phyloP scores from a whole-genome alignment of 2,888 invertebrate genomes.

The Macaria liturata region DNA sequence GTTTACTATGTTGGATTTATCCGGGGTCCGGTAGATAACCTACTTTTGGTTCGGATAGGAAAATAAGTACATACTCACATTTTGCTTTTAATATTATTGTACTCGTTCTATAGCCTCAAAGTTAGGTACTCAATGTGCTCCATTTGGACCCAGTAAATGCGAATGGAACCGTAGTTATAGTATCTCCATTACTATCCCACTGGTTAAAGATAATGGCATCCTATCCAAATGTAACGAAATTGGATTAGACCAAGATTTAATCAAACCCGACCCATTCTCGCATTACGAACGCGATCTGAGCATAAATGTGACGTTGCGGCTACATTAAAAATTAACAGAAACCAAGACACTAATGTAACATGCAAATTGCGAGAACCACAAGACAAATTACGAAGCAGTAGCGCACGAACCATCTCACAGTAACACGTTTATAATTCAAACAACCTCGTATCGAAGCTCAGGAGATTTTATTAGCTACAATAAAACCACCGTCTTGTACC shows the following conservation, averaged over 20 bases:
- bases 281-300: conserved; percentile 15
- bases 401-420: conserved; percentile 22
- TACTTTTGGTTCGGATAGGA: too few relatives aligned
- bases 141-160: too few relatives aligned
- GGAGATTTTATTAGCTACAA: conserved; percentile 58
- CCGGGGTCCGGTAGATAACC: too few relatives aligned
- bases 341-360: conserved; percentile 47
- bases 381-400: conserved; percentile 46
- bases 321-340: conserved; percentile 42
- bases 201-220: conserved; percentile 8
- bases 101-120: too few relatives aligned
- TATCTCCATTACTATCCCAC: conserved; percentile 8
- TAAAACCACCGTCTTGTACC: conserved; percentile 47
- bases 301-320: conserved; percentile 34
- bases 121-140: too few relatives aligned
- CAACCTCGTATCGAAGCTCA: conserved; percentile 45
- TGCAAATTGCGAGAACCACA: conserved; percentile 51
- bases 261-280: conserved; percentile 10
- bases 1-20: too few relatives aligned
- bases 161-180: too few relatives aligned
- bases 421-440: conserved; percentile 53
- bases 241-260: conserved; percentile 14
- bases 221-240: conserved; percentile 1
- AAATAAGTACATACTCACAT: too few relatives aligned
- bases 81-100: too few relatives aligned